Evolutionary conservation across 2,888 invertebrate genomes (phyloP).

Genomic region (Alviniconcha strummeri): DNA sequence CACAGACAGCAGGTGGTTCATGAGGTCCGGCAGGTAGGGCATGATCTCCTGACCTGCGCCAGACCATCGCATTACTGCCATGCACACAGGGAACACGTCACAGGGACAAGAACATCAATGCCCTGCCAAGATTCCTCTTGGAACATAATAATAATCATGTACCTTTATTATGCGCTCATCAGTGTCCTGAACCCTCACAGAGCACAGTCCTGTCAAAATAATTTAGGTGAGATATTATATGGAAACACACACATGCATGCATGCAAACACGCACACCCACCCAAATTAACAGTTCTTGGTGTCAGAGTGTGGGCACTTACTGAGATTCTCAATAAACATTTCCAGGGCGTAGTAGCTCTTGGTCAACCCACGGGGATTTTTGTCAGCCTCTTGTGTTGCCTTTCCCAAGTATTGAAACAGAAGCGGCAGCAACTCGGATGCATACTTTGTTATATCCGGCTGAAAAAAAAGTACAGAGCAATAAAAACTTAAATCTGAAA

Average conservation of each 20-base stretch:
- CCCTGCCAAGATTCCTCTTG: background rate
- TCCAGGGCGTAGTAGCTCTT: constrained; percentile 88
- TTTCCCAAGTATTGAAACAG: constrained; percentile 80
- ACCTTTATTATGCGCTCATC: too few relatives aligned
- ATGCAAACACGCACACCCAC: too few relatives aligned
- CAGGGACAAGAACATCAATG: background rate
- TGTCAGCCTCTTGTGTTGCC: constrained; percentile 60
- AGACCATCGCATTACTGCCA: background rate
- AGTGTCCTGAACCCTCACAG: too few relatives aligned
- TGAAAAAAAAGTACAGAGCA: constrained; percentile 63
- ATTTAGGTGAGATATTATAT: too few relatives aligned
- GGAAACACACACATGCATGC: too few relatives aligned
- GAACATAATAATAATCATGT: background rate
- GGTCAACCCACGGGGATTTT: constrained; percentile 79
- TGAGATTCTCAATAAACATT: constrained; percentile 85
- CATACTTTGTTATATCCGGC: constrained; percentile 85
- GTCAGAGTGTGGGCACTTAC: constrained; percentile 41
- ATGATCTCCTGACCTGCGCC: constrained; percentile 79
- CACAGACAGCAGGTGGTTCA: constrained; percentile 81
- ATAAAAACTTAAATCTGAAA: too few relatives aligned
- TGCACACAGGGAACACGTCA: background rate
- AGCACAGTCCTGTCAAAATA: too few relatives aligned
- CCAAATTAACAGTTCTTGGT: too few relatives aligned
- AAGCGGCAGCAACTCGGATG: constrained; percentile 82
- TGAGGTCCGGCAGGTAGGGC: constrained; percentile 83